Evolutionary conservation across 2,888 invertebrate species (phyloP).

Genomic region (Deroplatys truncata): DNA sequence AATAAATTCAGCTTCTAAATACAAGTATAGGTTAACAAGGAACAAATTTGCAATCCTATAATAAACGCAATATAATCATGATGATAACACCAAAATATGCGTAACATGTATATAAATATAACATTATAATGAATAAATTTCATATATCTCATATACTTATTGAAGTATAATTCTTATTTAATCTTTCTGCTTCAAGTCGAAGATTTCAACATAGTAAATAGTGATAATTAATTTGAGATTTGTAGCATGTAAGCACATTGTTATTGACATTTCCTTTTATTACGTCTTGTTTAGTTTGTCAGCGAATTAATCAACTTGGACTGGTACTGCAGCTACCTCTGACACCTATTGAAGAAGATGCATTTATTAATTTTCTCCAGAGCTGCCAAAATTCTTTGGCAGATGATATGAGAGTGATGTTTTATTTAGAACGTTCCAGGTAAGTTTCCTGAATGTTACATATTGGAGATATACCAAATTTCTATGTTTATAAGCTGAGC

Average conservation of each 20-base stretch:
- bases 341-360: constrained; percentile 59
- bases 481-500: not conserved
- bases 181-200: too few relatives aligned
- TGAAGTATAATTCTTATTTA: too few relatives aligned
- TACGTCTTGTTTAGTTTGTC: constrained; percentile 47
- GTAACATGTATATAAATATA: too few relatives aligned
- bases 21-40: too few relatives aligned
- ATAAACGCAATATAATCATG: too few relatives aligned
- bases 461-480: not conserved
- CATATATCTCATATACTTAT: too few relatives aligned
- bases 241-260: not conserved
- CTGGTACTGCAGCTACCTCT: constrained; percentile 61
- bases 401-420: constrained; percentile 65
- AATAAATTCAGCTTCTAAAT: too few relatives aligned
- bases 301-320: constrained; percentile 53
- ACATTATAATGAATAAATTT: too few relatives aligned
- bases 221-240: not conserved
- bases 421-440: constrained; percentile 56
- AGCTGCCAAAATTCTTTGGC: constrained; percentile 51
- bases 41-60: too few relatives aligned
- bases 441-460: constrained; percentile 30
- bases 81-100: too few relatives aligned
- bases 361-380: constrained; percentile 62
- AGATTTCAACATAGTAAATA: too few relatives aligned
- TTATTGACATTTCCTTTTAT: not conserved